Percentiles rank a stretch among this genome's conserved stretches.
Evolutionary conservation across 2,888 invertebrate genomes (phyloP).

Genomic region (Lepidocyrtoides sp.): DNA sequence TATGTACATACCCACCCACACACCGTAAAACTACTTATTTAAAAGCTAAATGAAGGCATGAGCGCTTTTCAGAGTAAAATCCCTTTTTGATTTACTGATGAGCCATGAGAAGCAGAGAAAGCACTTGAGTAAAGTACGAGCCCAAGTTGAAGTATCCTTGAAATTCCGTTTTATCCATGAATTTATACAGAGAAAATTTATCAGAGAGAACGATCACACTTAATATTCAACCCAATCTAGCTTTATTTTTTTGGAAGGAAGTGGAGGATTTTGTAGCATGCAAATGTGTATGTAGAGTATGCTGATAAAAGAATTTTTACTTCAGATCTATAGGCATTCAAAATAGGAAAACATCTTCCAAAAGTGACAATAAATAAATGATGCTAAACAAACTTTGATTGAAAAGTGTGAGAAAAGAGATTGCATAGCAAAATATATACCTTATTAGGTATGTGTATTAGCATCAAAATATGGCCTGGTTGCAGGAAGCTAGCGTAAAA

Average conservation of each 20-base stretch:
- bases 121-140: background rate
- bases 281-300: background rate
- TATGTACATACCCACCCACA: background rate
- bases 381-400: background rate
- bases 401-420: background rate
- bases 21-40: background rate
- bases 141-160: slow-evolving; percentile 18
- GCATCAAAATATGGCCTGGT: background rate
- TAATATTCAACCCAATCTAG: background rate
- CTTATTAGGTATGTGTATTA: no score
- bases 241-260: background rate
- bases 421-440: no score
- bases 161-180: slow-evolving; percentile 13
- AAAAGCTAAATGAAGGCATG: background rate
- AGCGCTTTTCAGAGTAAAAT: background rate
- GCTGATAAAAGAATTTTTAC: background rate
- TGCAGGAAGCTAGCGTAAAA: background rate
- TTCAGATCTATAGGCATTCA: background rate
- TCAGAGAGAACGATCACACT: background rate
- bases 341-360: background rate
- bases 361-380: slow-evolving; percentile 46
- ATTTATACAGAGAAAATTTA: slow-evolving; percentile 2
- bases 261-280: background rate
- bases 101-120: background rate
- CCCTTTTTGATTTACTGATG: slow-evolving; percentile 34